A percentile compares a stretch with the other conserved stretches of the same genome.
These are phyloP conservation scores for Salvelinus sp. DNA, from an alignment of 2,113 vertebrate genomes.

Conservation along the genomic window DNA sequence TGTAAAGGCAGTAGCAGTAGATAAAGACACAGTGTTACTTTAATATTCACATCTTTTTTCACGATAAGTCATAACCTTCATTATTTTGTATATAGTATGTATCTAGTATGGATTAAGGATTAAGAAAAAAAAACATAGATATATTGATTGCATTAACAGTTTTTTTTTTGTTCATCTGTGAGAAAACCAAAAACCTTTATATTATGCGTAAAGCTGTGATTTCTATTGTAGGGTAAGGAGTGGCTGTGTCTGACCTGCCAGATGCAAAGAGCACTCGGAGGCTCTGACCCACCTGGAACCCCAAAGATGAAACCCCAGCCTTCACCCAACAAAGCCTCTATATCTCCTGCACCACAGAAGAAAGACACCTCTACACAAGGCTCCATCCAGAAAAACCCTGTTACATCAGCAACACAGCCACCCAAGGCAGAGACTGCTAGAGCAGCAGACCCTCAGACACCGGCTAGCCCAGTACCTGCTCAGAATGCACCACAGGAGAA, in stretches of 20 bases:
- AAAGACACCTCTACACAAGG: constrained; percentile 54
- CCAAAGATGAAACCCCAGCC: constrained; percentile 63
- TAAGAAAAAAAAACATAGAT: too few species aligned
- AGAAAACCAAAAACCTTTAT: too few species aligned
- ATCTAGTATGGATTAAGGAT: too few species aligned
- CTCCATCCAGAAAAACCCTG: constrained; percentile 47
- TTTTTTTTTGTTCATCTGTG: too few species aligned
- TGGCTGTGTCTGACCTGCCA: constrained; percentile 99
- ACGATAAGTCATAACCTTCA: too few species aligned
- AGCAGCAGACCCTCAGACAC: constrained; percentile 39
- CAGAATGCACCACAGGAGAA: constrained; percentile 58
- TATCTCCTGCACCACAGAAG: constrained; percentile 44
- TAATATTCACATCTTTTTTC: too few species aligned
- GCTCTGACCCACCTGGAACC: constrained; percentile 69
- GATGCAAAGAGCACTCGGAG: constrained; percentile 89
- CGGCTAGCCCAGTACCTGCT: constrained; percentile 36
- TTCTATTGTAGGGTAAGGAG: constrained; percentile 80
- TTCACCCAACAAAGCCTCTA: constrained; percentile 60
- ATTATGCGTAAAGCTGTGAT: background rate
- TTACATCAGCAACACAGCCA: constrained; percentile 43
- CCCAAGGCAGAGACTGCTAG: constrained; percentile 47
- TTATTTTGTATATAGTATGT: too few species aligned
- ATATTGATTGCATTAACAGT: too few species aligned
- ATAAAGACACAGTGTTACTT: too few species aligned
- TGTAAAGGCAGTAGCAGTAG: too few species aligned